Evolutionary conservation across 2,888 invertebrate genomes (phyloP).

Genomic region (Cerastoderma edule): DNA sequence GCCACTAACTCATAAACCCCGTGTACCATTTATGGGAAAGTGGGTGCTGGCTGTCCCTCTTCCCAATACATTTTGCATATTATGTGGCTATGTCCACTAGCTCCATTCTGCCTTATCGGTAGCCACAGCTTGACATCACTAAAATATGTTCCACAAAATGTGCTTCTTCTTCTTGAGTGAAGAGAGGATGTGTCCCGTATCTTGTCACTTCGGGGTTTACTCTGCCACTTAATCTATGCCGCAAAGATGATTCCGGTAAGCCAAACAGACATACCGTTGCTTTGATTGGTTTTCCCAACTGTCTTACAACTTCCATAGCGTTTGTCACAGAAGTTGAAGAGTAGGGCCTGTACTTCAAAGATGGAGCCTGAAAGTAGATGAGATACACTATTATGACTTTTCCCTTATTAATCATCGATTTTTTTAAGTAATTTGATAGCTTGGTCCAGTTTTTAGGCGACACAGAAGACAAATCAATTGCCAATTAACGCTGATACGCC

Average conservation of each 20-base stretch:
- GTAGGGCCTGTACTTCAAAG: too few relatives aligned
- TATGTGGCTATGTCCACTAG: too few relatives aligned
- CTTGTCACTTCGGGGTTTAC: constrained; percentile 29
- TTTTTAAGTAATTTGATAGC: too few relatives aligned
- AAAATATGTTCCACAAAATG: constrained; percentile 13
- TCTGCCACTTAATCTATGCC: constrained; percentile 30
- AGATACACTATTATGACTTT: too few relatives aligned
- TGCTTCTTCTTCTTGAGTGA: constrained; percentile 16
- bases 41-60: too few relatives aligned
- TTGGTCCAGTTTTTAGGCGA: too few relatives aligned
- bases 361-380: too few relatives aligned
- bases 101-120: constrained; percentile 18
- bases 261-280: constrained; percentile 21
- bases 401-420: too few relatives aligned
- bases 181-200: constrained; percentile 17
- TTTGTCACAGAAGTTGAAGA: constrained; percentile 18
- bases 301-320: constrained; percentile 16
- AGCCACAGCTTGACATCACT: not conserved
- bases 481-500: too few relatives aligned
- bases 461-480: too few relatives aligned
- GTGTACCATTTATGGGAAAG: not conserved
- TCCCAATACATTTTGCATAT: too few relatives aligned
- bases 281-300: constrained; percentile 21
- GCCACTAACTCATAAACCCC: not conserved
- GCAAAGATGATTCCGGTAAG: constrained; percentile 30